Conservation (phyloP, 2,113 vertebrate genomes). For the Mellivora capensis region DNA sequence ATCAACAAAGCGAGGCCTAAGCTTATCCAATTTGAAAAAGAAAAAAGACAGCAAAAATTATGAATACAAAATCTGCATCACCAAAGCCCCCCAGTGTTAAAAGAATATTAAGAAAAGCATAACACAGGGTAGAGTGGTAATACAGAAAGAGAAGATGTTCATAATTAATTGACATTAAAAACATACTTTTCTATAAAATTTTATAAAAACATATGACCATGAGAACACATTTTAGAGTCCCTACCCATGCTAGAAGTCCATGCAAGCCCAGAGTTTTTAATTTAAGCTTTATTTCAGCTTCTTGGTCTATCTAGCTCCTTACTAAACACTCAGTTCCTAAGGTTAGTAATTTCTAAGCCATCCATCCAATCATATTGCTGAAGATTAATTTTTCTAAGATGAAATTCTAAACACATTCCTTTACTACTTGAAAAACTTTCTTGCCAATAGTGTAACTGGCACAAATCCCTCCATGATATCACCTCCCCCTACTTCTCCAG, state of each 20-base stretch:
- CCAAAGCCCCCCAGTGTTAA: background rate
- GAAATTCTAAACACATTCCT: slow-evolving; percentile 32
- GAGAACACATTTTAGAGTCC: background rate
- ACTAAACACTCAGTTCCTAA: background rate
- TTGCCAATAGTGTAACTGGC: background rate
- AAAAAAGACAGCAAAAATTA: background rate
- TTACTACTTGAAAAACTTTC: background rate
- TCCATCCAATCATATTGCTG: background rate
- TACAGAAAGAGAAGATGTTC: background rate
- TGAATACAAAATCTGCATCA: background rate
- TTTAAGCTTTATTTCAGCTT: background rate
- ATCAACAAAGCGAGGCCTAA: background rate
- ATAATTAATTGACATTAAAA: background rate
- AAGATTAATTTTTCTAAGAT: slow-evolving; percentile 27
- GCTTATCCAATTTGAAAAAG: background rate
- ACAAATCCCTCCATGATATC: background rate
- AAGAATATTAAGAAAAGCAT: background rate
- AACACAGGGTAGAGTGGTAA: background rate
- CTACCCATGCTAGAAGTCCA: background rate
- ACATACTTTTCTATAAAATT: background rate
- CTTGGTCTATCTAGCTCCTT: background rate
- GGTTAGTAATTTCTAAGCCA: background rate
- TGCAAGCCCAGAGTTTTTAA: background rate
- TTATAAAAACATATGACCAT: background rate
- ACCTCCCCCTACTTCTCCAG: background rate